These are phyloP conservation scores for Pelvicachromis taeniatus DNA, from an alignment of 2,113 vertebrate genomes.

Conservation along the genomic window DNA sequence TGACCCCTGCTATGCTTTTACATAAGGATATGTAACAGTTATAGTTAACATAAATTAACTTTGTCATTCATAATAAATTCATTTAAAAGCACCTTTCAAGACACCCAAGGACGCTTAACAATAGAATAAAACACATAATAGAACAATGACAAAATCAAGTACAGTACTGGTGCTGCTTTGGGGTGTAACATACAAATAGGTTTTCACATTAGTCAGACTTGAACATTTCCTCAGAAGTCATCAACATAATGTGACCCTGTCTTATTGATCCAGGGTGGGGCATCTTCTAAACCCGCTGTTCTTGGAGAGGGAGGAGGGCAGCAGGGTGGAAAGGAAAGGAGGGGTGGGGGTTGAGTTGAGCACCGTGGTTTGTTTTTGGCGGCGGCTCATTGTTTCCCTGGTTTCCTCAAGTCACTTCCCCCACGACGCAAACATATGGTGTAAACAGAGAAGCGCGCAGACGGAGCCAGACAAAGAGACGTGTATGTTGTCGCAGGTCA, in stretches of 20 bases:
- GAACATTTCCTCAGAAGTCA: not conserved
- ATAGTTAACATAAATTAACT: not conserved
- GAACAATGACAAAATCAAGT: too few species aligned
- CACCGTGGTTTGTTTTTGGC: not conserved
- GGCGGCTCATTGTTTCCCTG: constrained; percentile 36
- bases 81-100: too few species aligned
- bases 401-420: constrained; percentile 34
- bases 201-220: not conserved
- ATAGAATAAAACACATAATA: too few species aligned
- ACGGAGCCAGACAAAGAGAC: not conserved
- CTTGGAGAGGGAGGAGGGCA: not conserved
- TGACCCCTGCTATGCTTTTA: not conserved
- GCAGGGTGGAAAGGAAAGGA: not conserved
- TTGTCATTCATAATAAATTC: not conserved
- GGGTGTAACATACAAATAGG: not conserved
- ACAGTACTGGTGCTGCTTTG: not conserved
- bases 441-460: not conserved
- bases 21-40: not conserved
- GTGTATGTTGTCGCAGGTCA: not conserved
- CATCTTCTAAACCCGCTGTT: not conserved
- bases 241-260: not conserved
- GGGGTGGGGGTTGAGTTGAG: not conserved
- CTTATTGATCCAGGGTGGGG: constrained; percentile 22
- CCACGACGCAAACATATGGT: not conserved
- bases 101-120: too few species aligned